Base-by-base conservation (phyloP, 2,888 invertebrate genomes). In the Drosophila maculinotata region DNA sequence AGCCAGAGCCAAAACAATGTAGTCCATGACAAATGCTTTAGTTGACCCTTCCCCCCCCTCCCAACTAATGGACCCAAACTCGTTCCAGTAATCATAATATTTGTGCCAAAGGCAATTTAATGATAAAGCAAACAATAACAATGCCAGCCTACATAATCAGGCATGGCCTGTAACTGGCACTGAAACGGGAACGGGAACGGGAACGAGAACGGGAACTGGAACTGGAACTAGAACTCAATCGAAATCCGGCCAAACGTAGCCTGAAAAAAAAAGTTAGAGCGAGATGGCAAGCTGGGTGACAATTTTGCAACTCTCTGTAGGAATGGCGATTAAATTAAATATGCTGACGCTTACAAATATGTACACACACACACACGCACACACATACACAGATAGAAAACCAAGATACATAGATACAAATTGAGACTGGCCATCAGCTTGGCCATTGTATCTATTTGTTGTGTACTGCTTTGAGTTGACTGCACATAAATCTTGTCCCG, bases 261-360 rank as follows among this genome's bases (percentile, higher is more conserved):
- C 53, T 36, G 30, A 14, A n/a, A 12, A 48, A 10, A 44, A 4
- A 36, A 26, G 17, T 9, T 12, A 25, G 14, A 41, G 3, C 5
- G 6, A 17, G 0, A 6, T 28, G 10, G 1, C 10, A 2, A 26
- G 28, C 14, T 23, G 20, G 48, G 33, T 23, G 58, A 72, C 73
- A 59, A 59, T 54, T 48, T 38, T 31, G 10, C 7, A 20, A 12
- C 3, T 41, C 33, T 20, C 41, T 25, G 48, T 59, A 25, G 54
- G 26, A 17, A 39, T 42, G 36, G 60, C 70, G 70, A 73, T 71
- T 71, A 73, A 71, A 73, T 73, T 71, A 73, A 71, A 71, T 71
- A 67, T 71, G 70, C 70, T 73, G 70, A 68, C 60, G 60, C 68
- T 42, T 48, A 36, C 31, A 60, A 66, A 49, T 51, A 38, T 59